Base-by-base conservation (phyloP, 2,888 invertebrate species). In the Polymixis lichenea region DNA sequence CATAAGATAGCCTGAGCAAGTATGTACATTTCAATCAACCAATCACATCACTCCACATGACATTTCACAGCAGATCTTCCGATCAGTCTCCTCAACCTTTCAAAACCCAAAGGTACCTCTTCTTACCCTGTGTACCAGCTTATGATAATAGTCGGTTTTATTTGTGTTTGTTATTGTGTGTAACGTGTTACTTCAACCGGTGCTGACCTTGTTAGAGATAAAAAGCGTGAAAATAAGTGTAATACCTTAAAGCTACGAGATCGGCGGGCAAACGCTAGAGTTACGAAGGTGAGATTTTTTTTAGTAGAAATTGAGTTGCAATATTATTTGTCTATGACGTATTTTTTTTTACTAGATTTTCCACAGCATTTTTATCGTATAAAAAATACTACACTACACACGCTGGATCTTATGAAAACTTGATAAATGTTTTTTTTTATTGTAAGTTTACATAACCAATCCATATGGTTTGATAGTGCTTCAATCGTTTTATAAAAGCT, bases 201-300 rank as follows among this genome's bases (percentile, higher is more conserved):
- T 79, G 71, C 82, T 77, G 83, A 83, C 83, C 86, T 83, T 83
- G 86, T 83, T 83, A 85, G 38, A 83, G 72, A 84, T 85, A 78
- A 86, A 85, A 86, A 67, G 86, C 83, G 86, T 86, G 83, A 84
- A 83, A 84, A 85, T 84, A 84, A 83, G 64, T 75, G 86, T 83
- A 80, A 84, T 75, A 70, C 60, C 56, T 64, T 53, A 13, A 11
- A n/a, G 78, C 83, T 53, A 32, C 22, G 60, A 85, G 32, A n/a
- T 8, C 9, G 17, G 83, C 78, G 78, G 43, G 19, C 1, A 2
- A 13, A 15, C 0, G 51, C 2, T 8, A 2, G 38, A n/a, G 28
- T 17, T n/a, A 5, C 58, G 8, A 17, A 32, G 17, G 17, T 15
- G 61, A 9, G 13, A 17, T 7, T 7, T 53, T 72, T 19, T 38